Evolutionary conservation across 2,113 vertebrate genomes (phyloP).

Genomic region (Origma solitaria): DNA sequence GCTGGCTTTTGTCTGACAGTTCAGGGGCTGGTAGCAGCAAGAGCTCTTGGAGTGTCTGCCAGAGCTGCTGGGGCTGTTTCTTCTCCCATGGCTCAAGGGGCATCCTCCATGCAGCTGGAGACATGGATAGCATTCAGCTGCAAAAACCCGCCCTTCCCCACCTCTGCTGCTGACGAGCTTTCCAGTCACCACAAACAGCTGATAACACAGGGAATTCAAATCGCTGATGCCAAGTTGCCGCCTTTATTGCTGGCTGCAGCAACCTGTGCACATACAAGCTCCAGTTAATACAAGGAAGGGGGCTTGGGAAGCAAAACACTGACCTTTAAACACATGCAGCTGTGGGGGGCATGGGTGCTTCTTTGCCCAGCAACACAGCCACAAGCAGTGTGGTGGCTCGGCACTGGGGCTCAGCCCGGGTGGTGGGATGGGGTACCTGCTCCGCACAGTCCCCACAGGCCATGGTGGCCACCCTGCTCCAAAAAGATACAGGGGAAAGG

Average conservation of each 20-base stretch:
- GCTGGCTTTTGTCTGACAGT: not conserved
- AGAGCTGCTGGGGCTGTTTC: not conserved
- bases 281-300: not conserved
- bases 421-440: not conserved
- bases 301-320: not conserved
- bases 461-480: not conserved
- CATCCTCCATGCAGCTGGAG: not conserved
- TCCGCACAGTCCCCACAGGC: not conserved
- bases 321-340: not conserved
- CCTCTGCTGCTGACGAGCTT: not conserved
- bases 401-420: not conserved
- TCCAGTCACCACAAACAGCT: not conserved
- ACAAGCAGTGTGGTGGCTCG: not conserved
- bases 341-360: accelerated
- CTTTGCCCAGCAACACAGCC: not conserved
- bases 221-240: not conserved
- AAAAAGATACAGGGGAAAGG: not conserved
- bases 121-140: not conserved
- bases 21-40: not conserved
- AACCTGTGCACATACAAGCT: not conserved
- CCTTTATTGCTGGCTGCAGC: not conserved
- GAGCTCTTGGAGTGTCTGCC: not conserved
- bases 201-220: not conserved
- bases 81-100: not conserved
- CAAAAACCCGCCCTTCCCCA: not conserved